Conservation (phyloP, 23 tunicate species). For the Ciona savignyi region DNA sequence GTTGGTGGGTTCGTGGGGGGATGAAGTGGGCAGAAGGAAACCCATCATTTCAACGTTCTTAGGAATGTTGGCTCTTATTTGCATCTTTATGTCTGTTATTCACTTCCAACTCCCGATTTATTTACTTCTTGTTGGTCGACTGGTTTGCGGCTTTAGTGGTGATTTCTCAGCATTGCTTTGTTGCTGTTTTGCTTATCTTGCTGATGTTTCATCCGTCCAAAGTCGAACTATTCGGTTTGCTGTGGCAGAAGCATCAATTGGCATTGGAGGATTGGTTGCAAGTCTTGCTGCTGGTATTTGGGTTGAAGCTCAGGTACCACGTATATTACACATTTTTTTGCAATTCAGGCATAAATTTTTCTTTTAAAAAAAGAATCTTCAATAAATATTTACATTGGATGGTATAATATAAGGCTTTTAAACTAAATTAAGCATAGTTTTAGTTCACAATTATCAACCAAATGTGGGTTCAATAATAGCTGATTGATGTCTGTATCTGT, state of each 20-base stretch:
- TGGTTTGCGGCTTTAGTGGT: constrained; percentile 51
- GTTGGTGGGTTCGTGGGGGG: constrained; percentile 67
- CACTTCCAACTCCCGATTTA: constrained; percentile 22
- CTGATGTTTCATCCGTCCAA: constrained; percentile 30
- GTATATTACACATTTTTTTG: too few relatives aligned
- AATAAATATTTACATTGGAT: too few relatives aligned
- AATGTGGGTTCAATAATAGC: too few relatives aligned
- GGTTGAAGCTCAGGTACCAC: constrained; percentile 62
- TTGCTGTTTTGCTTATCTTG: constrained; percentile 61
- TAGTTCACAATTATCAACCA: too few relatives aligned
- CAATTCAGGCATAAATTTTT: too few relatives aligned
- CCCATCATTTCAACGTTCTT: constrained; percentile 25
- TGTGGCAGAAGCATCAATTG: constrained; percentile 57
- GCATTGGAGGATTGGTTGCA: constrained; percentile 56
- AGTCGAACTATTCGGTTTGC: constrained; percentile 50
- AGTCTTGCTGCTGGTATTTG: constrained; percentile 60
- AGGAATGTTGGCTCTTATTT: constrained; percentile 45
- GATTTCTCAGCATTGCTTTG: constrained; percentile 47
- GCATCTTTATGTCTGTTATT: constrained; percentile 19
- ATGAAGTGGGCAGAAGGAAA: constrained; percentile 62
- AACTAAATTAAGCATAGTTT: too few relatives aligned
- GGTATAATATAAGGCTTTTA: too few relatives aligned
- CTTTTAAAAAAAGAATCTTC: too few relatives aligned
- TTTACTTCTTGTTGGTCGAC: constrained; percentile 35
- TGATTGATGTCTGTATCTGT: too few relatives aligned